A percentile compares a stretch with the other conserved stretches of the same genome.
Evolutionary conservation across 2,113 vertebrate genomes (phyloP).

Genomic region (Rhea pennata): DNA sequence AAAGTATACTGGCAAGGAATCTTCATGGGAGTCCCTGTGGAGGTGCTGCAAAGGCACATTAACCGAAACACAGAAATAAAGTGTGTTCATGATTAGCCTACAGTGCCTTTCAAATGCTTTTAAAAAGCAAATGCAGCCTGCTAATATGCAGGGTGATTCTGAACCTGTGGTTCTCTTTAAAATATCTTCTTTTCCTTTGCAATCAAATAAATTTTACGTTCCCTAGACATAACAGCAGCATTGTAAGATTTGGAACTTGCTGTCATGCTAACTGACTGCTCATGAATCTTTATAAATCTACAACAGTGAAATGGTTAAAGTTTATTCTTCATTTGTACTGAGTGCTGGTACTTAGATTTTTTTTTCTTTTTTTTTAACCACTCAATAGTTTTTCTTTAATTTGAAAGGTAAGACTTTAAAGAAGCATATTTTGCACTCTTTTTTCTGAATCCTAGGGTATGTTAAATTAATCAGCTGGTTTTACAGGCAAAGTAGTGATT

Average conservation of each 20-base stretch:
- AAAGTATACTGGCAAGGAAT: neutral
- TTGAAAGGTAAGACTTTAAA: neutral
- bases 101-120: neutral
- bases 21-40: neutral
- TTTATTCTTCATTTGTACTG: neutral
- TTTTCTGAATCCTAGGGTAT: neutral
- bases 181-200: neutral
- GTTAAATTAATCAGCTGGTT: neutral
- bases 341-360: neutral
- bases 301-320: neutral
- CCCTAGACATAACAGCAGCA: neutral
- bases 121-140: neutral
- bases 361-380: neutral
- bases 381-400: neutral
- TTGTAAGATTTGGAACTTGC: neutral
- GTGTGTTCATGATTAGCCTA: neutral
- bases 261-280: neutral
- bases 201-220: neutral
- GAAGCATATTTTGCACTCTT: neutral
- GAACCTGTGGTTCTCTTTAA: neutral
- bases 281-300: neutral
- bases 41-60: fast-evolving
- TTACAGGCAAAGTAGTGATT: neutral
- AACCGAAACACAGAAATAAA: neutral
- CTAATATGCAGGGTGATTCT: neutral